Base-by-base conservation (phyloP, 2,113 vertebrate genomes). In the Pomatostomus ruficeps region DNA sequence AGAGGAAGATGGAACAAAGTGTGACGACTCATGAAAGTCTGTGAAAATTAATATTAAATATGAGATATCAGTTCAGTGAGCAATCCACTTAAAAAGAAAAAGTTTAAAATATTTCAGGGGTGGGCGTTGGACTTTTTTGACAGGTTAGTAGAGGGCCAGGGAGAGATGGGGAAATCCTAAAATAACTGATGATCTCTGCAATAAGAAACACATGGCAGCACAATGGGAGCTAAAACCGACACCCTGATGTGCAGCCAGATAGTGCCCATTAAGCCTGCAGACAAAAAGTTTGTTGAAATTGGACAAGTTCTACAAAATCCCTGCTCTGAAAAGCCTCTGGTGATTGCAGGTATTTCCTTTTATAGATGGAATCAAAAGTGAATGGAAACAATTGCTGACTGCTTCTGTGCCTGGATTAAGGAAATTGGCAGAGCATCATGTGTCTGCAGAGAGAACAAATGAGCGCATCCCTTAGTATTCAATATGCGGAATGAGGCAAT, bases 311-410 rank as follows among this genome's bases (percentile, higher is more conserved):
- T 93, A 46, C 93, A 89, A 84, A 95, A 91, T 85, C 80, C 73
- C 52, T 63, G 86, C 38, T 93, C 95, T 93, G 85, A 96, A 96
- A 95, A 96, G 86, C 66, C 45, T 74, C 91, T 93, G 11, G 57
- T 93, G 94, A 96, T 97, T 95, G 95, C 95, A 96, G 96, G 94
- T 96, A 95, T 91, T 96, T 88, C 92, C 91, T 95, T 96, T 95
- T 85, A 75, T 75, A 89, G 86, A 89, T 71, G 80, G 94, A 97
- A 97, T 95, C 91, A 91, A 80, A 95, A 95, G 86, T 78, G 92
- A 96, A 94, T 76, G 83, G 96, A 91, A 97, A 96, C 95, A 95
- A 95, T 96, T 88, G 94, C 95, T 89, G 92, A 51, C 88, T 91
- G 91, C 91, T 66, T 88, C 94, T 89, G 91, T 96, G 94, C 65